Percentiles rank a stretch among this genome's conserved stretches.
These are phyloP conservation scores for Metellina segmentata DNA, from an alignment of 2,888 invertebrate species.

Conservation along the genomic window DNA sequence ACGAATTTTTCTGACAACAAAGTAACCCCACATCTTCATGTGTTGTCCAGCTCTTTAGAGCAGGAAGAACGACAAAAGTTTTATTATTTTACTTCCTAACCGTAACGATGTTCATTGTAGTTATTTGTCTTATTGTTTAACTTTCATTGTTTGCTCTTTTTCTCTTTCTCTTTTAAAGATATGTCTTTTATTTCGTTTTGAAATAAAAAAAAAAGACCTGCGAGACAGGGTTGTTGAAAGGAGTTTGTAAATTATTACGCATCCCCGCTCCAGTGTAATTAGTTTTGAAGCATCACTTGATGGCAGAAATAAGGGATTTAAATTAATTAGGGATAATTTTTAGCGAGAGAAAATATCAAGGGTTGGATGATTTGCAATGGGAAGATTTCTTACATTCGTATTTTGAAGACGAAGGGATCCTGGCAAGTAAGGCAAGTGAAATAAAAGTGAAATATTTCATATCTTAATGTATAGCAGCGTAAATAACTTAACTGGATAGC, in stretches of 20 bases:
- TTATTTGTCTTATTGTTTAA: constrained; percentile 72
- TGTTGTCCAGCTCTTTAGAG: constrained; percentile 55
- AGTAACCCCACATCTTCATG: constrained; percentile 56
- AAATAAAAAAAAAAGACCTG: neutral
- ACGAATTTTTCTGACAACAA: constrained; percentile 70
- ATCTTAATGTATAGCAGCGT: too few relatives aligned
- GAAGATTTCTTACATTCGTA: too few relatives aligned
- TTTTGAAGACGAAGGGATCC: too few relatives aligned
- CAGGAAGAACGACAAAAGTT: constrained; percentile 43
- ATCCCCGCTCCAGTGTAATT: neutral
- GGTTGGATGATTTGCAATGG: too few relatives aligned
- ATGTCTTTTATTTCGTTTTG: constrained; percentile 15
- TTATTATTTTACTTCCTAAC: constrained; percentile 64
- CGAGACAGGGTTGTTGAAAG: neutral
- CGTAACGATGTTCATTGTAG: constrained; percentile 48
- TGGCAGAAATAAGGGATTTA: neutral
- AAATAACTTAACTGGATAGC: too few relatives aligned
- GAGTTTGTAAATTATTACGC: constrained; percentile 1
- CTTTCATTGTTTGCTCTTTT: constrained; percentile 60
- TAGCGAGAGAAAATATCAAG: too few relatives aligned
- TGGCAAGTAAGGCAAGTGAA: too few relatives aligned
- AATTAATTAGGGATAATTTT: neutral
- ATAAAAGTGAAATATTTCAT: too few relatives aligned
- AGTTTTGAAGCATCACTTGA: constrained; percentile 7
- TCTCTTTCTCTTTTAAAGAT: constrained; percentile 16